Evolutionary conservation across 64 coral and sea anemone genomes (phyloP).

Genomic region (Dendrophyllia cribrosa): DNA sequence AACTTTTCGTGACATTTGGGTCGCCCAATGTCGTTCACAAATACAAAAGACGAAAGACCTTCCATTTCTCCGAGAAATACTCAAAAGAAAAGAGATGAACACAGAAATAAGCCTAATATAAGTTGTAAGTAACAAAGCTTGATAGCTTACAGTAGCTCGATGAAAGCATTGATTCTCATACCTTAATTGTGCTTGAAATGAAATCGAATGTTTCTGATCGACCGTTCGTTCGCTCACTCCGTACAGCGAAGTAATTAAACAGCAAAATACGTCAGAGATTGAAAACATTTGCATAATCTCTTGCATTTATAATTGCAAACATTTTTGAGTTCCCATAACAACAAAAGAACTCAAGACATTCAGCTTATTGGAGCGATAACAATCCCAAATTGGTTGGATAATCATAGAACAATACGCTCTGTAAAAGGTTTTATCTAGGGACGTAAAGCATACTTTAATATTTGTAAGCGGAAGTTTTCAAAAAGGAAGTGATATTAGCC

Average conservation of each 20-base stretch:
- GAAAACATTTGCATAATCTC: slow-evolving; percentile 9
- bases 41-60: too few species aligned
- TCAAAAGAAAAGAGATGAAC: too few species aligned
- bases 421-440: too few species aligned
- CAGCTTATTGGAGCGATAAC: background rate
- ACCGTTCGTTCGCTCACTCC: too few species aligned
- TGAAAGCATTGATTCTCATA: background rate
- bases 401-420: background rate
- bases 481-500: too few species aligned
- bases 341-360: background rate
- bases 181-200: background rate
- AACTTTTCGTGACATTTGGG: background rate
- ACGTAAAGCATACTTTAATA: too few species aligned
- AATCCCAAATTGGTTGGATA: background rate
- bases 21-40: too few species aligned
- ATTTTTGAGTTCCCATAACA: slow-evolving; percentile 44
- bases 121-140: too few species aligned
- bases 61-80: too few species aligned
- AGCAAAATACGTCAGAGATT: background rate
- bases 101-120: too few species aligned
- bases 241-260: background rate
- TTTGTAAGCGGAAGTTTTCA: too few species aligned
- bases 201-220: background rate
- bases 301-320: background rate
- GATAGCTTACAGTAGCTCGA: too few species aligned